A percentile compares a stretch with the other conserved stretches of the same genome.
These are phyloP conservation scores for Bujurquina vittata DNA, from an alignment of 2,113 vertebrate genomes.

Conservation along the genomic window DNA sequence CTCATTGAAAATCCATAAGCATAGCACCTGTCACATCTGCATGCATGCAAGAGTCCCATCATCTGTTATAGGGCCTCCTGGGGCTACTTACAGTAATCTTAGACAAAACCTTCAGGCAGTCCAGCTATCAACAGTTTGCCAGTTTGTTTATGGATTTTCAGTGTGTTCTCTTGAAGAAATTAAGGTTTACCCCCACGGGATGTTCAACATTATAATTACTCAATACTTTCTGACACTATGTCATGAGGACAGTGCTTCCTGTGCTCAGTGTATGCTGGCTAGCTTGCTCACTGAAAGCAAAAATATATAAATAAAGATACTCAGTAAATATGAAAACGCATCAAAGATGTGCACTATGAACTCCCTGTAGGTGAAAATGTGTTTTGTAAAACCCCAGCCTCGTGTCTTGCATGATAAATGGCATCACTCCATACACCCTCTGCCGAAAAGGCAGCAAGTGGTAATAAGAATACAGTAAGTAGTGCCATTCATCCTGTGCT, in stretches of 20 bases:
- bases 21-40: slow-evolving; percentile 60
- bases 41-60: slow-evolving; percentile 46
- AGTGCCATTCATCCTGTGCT: slow-evolving; percentile 59
- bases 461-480: slow-evolving; percentile 68
- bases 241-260: slow-evolving; percentile 34
- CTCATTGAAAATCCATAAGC: slow-evolving; percentile 62
- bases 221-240: slow-evolving; percentile 61
- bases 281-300: slow-evolving; percentile 2
- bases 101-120: slow-evolving; percentile 63
- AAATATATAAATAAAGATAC: slow-evolving; percentile 56
- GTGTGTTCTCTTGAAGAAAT: slow-evolving; percentile 63
- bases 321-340: slow-evolving; percentile 52
- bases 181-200: slow-evolving; percentile 60
- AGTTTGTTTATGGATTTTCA: slow-evolving; percentile 75
- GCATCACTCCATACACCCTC: slow-evolving; percentile 31
- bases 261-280: slow-evolving; percentile 2
- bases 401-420: slow-evolving; percentile 62
- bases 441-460: slow-evolving; percentile 37
- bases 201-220: slow-evolving; percentile 58
- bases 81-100: slow-evolving; percentile 65
- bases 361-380: slow-evolving; percentile 48
- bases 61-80: slow-evolving; percentile 58
- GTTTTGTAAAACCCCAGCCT: slow-evolving; percentile 51
- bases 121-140: slow-evolving; percentile 57
- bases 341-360: slow-evolving; percentile 42